A percentile compares a stretch with the other conserved stretches of the same genome.
phyloP scores from a whole-genome alignment of 2,888 invertebrate species.

The Andrena hattorfiana region DNA sequence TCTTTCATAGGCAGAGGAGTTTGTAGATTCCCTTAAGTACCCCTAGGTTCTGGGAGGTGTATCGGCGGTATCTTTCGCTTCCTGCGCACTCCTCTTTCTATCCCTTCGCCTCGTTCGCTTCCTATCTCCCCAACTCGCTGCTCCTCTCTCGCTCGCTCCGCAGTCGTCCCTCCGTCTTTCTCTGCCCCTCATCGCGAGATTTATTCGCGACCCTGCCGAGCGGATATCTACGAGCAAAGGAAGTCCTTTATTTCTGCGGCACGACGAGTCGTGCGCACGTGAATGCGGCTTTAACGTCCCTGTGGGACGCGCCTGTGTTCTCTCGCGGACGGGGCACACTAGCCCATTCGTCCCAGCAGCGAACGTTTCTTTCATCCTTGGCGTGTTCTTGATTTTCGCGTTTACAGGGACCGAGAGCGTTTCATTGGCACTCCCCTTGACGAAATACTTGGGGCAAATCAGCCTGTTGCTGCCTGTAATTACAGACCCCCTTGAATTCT shows the following conservation, averaged over 20 bases:
- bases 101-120: conserved; percentile 22
- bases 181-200: conserved; percentile 63
- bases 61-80: conserved; percentile 38
- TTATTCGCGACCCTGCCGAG: conserved; percentile 72
- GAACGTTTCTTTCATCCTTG: conserved; percentile 14
- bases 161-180: conserved; percentile 7
- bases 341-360: background rate
- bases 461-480: background rate
- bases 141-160: background rate
- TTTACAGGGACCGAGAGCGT: background rate
- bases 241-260: conserved; percentile 69
- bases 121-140: conserved; percentile 26
- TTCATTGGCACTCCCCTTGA: conserved; percentile 12
- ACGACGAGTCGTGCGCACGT: conserved; percentile 53
- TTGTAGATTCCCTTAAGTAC: conserved; percentile 9
- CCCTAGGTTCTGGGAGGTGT: conserved; percentile 38
- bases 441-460: conserved; percentile 1
- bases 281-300: conserved; percentile 58
- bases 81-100: conserved; percentile 31
- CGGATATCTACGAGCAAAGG: conserved; percentile 67
- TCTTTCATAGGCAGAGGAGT: background rate
- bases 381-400: conserved; percentile 9
- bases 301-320: conserved; percentile 47
- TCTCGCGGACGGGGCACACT: conserved; percentile 15
- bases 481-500: background rate